A percentile compares a stretch with the other conserved stretches of the same genome.
phyloP scores from a whole-genome alignment of 2,797 vertebrate genomes.

The Cephalopachus bancanus region DNA sequence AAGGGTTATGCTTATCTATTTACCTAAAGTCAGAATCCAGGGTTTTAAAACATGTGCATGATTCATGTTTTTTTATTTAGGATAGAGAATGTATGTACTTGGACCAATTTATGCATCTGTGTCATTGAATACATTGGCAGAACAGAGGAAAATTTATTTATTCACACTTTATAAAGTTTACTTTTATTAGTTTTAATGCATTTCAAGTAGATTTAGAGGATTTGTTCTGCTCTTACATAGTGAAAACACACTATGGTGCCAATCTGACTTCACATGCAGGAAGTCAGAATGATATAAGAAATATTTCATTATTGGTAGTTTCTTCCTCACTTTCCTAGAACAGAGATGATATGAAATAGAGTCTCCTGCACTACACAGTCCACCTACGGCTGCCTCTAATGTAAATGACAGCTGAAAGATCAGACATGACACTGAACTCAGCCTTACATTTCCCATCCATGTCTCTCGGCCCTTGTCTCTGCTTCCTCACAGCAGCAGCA shows the following conservation, averaged over 20 bases:
- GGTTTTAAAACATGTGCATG: background rate
- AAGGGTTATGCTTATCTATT: background rate
- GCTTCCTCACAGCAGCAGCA: slow-evolving; percentile 61
- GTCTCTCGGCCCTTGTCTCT: slow-evolving; percentile 64
- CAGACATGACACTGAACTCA: slow-evolving; percentile 45
- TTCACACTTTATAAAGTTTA: background rate
- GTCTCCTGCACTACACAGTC: background rate
- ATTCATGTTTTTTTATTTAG: background rate
- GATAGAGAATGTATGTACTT: background rate
- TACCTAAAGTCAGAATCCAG: background rate
- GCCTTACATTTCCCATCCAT: slow-evolving; percentile 70
- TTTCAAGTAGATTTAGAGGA: background rate
- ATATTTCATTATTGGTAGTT: background rate
- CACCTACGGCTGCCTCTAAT: background rate
- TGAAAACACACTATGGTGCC: background rate
- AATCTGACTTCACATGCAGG: background rate
- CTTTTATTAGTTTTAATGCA: slow-evolving; percentile 26
- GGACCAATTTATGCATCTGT: background rate
- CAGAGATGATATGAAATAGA: slow-evolving; percentile 23
- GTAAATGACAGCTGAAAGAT: slow-evolving; percentile 69
- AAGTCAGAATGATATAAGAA: slow-evolving; percentile 16
- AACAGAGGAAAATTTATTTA: background rate
- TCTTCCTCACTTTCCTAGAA: background rate
- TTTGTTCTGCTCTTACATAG: background rate
- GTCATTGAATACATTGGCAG: background rate